Base-by-base conservation (phyloP, 2,113 vertebrate genomes). In the Bombycilla garrulus region DNA sequence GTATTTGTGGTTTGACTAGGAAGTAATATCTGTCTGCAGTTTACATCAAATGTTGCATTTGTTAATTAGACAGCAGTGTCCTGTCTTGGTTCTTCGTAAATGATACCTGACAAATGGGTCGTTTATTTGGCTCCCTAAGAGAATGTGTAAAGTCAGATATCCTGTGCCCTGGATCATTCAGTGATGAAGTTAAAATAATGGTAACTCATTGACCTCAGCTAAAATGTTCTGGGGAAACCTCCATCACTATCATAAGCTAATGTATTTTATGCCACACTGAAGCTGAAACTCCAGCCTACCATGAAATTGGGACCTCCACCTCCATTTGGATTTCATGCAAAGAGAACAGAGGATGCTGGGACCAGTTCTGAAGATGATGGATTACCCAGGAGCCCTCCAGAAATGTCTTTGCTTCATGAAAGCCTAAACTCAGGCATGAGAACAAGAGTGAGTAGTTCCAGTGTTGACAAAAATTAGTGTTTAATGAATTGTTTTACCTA, bases 271-370 rank as follows among this genome's bases (percentile, higher is more conserved):
- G 81, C 84, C 54, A 60, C 0, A 4, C 92, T 95, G 77, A 91
- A 99, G 99, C 26, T 98, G 82, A 99, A 99, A 91, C 98, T 99
- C 87, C 98, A 98, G 85, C 98, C 99, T 95, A 99, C 99, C 69
- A 97, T 99, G 98, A 99, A 98, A 97, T 56, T 99, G 88, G 98
- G 98, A 16, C 98, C 98, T 2, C 98, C 98, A 0, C 98, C 98
- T 54, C 98, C 98, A 3, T 94, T 97, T 88, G 95, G 97, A 67
- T 80, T 98, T 69, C 96, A 98, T 29, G 71, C 94, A 92, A 99
- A 98, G 93, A 97, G 96, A 71, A 93, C 94, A 25, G 98, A 98
- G 31, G 98, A 99, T 54, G 53, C 95, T 1, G 97, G 98, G 45
- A 96, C 98, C 80, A 98, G 96, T 88, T 98, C 98, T 35, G 98